phyloP scores from a whole-genome alignment of 2,888 invertebrate species.

The Argyresthia albistria region DNA sequence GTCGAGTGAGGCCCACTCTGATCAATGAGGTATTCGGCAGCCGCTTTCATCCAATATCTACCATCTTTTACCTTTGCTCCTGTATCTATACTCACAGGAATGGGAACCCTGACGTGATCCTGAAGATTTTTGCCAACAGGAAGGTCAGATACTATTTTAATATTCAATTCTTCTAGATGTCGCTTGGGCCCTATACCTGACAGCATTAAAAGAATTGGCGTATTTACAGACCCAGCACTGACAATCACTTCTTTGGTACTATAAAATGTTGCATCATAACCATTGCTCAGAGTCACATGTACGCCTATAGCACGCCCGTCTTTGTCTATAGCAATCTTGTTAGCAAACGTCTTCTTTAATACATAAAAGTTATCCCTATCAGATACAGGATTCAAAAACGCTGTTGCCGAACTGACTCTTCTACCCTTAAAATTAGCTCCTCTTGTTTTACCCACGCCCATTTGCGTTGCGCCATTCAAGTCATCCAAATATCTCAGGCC shows the following conservation, averaged over 20 bases:
- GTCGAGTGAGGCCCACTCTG: constrained; percentile 49
- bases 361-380: constrained; percentile 43
- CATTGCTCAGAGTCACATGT: constrained; percentile 28
- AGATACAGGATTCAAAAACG: constrained; percentile 44
- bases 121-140: constrained; percentile 61
- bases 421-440: constrained; percentile 62
- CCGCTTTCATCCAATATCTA: constrained; percentile 42
- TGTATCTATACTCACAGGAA: constrained; percentile 44
- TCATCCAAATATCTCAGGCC: constrained; percentile 55
- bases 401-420: constrained; percentile 69
- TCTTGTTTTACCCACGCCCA: constrained; percentile 67
- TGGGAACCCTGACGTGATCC: constrained; percentile 57
- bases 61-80: constrained; percentile 36
- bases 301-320: constrained; percentile 35
- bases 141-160: constrained; percentile 36
- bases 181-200: constrained; percentile 50
- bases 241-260: constrained; percentile 46
- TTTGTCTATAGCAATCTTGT: constrained; percentile 25
- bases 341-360: constrained; percentile 39
- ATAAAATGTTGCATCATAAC: constrained; percentile 28
- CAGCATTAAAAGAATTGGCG: constrained; percentile 44
- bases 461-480: constrained; percentile 55
- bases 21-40: constrained; percentile 47
- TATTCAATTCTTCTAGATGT: constrained; percentile 31
- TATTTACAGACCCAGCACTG: constrained; percentile 50